phyloP scores from a whole-genome alignment of 2,888 invertebrate genomes.

The Dolichopus griseipennis region DNA sequence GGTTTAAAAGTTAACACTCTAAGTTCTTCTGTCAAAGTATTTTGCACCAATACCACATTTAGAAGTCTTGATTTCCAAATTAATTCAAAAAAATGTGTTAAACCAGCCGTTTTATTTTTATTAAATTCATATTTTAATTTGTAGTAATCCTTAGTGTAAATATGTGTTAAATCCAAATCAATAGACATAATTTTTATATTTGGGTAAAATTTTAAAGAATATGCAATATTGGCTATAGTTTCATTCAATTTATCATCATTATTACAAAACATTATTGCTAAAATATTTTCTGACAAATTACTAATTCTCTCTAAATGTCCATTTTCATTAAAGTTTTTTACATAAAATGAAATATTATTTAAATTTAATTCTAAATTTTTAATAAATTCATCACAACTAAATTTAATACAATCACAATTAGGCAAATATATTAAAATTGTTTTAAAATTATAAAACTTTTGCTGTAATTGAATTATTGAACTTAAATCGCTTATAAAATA shows the following conservation, averaged over 20 bases:
- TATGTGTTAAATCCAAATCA: background rate
- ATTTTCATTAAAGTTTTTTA: background rate
- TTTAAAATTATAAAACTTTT: background rate
- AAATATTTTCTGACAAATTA: background rate
- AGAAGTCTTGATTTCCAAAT: background rate
- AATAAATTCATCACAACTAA: background rate
- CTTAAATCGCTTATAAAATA: background rate
- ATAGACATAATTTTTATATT: background rate
- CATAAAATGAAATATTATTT: background rate
- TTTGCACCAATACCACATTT: background rate
- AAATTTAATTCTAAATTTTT: background rate
- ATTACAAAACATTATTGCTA: background rate
- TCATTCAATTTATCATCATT: background rate
- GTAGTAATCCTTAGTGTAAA: no score
- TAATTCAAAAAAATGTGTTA: background rate
- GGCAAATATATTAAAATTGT: background rate
- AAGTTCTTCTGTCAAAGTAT: background rate
- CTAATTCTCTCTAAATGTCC: background rate
- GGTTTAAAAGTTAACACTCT: no score
- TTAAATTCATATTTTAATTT: no score
- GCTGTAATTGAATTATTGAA: background rate
- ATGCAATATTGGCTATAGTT: background rate
- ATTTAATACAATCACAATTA: background rate
- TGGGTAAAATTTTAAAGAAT: background rate
- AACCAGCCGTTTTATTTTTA: background rate